Percentiles rank a stretch among this genome's conserved stretches.
phyloP scores from a whole-genome alignment of 1,140 invertebrate species.

The Zophobas morio region DNA sequence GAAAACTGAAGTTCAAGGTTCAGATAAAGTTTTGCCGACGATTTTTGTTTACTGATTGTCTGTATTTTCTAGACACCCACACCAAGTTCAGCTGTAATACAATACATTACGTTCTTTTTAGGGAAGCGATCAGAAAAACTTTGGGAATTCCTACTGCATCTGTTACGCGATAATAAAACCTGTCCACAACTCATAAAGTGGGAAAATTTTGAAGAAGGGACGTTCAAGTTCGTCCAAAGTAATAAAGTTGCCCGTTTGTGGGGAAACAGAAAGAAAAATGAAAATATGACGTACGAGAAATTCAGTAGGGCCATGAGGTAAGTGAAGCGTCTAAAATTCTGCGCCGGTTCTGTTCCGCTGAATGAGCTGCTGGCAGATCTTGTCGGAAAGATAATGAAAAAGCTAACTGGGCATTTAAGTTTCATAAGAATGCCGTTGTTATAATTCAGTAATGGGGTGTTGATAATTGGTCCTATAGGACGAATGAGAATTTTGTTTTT shows the following conservation, averaged over 20 bases:
- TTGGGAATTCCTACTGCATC: conserved; percentile 85
- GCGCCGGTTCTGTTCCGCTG: background rate
- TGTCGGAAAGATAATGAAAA: too few relatives aligned
- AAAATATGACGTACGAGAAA: conserved; percentile 95
- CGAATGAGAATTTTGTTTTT: too few relatives aligned
- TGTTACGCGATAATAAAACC: conserved; percentile 81
- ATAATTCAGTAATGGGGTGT: too few relatives aligned
- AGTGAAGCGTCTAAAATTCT: conserved; percentile 45
- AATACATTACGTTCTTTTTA: conserved; percentile 14
- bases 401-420: too few relatives aligned
- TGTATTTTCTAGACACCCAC: conserved; percentile 6
- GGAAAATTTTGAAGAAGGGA: conserved; percentile 88
- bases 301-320: conserved; percentile 93
- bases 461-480: too few relatives aligned
- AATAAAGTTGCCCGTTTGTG: conserved; percentile 91
- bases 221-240: conserved; percentile 92
- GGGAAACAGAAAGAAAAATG: conserved; percentile 90
- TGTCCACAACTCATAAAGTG: conserved; percentile 88
- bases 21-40: conserved; percentile 10
- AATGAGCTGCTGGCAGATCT: background rate
- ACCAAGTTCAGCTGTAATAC: conserved; percentile 10
- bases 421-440: too few relatives aligned
- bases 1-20: conserved; percentile 14
- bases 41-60: conserved; percentile 31
- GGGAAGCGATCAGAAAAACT: conserved; percentile 52